phyloP scores from a whole-genome alignment of 2,888 invertebrate genomes.

The Oscheius sp. region DNA sequence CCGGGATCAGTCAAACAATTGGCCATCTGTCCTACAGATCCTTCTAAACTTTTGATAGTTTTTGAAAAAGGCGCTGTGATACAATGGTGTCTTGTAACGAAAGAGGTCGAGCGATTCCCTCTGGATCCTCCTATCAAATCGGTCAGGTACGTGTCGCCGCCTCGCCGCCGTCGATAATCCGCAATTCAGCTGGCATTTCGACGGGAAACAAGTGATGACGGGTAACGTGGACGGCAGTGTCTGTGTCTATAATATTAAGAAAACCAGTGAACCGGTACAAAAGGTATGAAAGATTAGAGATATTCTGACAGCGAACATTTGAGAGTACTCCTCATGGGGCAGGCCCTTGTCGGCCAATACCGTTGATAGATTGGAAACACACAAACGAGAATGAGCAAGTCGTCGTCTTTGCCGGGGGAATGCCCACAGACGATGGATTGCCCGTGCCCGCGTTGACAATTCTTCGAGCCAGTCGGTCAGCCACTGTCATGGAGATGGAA shows the following conservation, averaged over 20 bases:
- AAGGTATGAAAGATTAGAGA: constrained; percentile 14
- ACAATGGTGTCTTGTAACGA: constrained; percentile 92
- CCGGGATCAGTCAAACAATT: constrained; percentile 95
- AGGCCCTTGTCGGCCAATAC: constrained; percentile 66
- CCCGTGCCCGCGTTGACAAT: constrained; percentile 76
- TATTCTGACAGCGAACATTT: neutral
- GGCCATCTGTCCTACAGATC: constrained; percentile 93
- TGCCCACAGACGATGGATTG: constrained; percentile 72
- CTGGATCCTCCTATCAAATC: constrained; percentile 67
- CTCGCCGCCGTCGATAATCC: too few species aligned
- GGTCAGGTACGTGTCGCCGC: constrained; percentile 22
- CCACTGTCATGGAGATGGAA: constrained; percentile 95
- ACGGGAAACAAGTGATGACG: constrained; percentile 96
- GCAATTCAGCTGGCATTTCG: constrained; percentile 80
- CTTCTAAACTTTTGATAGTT: constrained; percentile 83
- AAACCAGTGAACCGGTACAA: constrained; percentile 70
- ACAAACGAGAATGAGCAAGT: constrained; percentile 65
- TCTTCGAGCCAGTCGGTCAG: constrained; percentile 64
- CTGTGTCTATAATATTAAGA: constrained; percentile 89
- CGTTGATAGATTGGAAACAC: constrained; percentile 68
- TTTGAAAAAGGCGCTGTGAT: constrained; percentile 94
- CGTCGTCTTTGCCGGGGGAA: constrained; percentile 70
- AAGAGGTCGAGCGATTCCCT: constrained; percentile 81
- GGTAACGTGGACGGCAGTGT: constrained; percentile 92
- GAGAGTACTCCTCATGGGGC: constrained; percentile 62